Base-by-base conservation (phyloP, 2,888 invertebrate genomes). In the Esperia sulphurella region DNA sequence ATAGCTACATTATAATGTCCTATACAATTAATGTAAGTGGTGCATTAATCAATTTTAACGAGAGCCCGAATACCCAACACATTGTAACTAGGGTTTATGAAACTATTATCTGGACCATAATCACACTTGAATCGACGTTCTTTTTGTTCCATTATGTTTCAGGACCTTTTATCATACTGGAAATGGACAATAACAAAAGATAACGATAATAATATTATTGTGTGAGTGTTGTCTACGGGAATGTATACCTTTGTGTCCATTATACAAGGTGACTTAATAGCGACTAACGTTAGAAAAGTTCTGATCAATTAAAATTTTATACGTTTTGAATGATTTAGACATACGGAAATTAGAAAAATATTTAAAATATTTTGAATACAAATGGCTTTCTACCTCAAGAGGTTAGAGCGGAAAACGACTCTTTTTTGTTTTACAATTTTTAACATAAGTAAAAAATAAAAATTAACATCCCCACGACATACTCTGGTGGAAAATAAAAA, bases 71-170 rank as follows among this genome's bases (percentile, higher is more conserved):
- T 31, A 40, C 48, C 43, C 42, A 28, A 42, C 13, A 45, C 39
- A 44, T 42, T 37, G 41, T 49, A 45, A 39, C 30, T 58, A 63
- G 57, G 44, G 61, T 65, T 57, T 57, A 63, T 58, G 62, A 61
- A 63, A 68, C 68, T 71, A 73, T 73, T 70, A 69, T 58, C 48
- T 55, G 57, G 58, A 57, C 49, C 63, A 62, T 77, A 76, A 79
- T 80, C 74, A 76, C 66, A 62, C 67, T 74, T 68, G 66, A 73
- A 72, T 74, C 65, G 61, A 68, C 65, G 74, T 77, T 79, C 74
- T 74, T 77, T 76, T 64, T 59, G 61, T 71, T 53, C 61, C 57
- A 69, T 68, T 73, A 70, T 74, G 63, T 66, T 55, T 13, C 57
- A 46, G 57, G 48, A 53, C 67, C 73, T 68, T 75, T 80, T 82